Base-by-base conservation (phyloP, 92 coral and sea anemone species). In the Zoanthus solanderi region DNA sequence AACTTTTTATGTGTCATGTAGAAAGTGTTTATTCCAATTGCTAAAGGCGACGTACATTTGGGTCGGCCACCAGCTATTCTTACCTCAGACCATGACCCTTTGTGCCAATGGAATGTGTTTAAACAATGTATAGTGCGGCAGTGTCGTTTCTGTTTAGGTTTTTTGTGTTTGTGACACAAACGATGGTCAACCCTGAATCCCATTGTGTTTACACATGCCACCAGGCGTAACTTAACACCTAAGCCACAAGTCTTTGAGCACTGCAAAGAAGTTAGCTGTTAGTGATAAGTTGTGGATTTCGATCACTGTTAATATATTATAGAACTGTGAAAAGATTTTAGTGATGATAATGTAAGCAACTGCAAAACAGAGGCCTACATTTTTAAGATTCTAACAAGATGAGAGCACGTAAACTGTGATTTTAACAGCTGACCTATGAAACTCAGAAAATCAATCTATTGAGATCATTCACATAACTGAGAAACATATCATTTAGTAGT, bases 211-310 rank as follows among this genome's bases (percentile, higher is more conserved):
- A 80, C 57, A 75, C 98, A 96, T 12, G 88, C 90, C 28, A 94
- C 92, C 37, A 68, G 79, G 5, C 98, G 98, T 61, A 57, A 74
- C 47, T 79, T 89, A 11, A 91, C 68, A 9, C 98, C 98, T 52
- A 69, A 83, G 12, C 98, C 98, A 60, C 99, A 96, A 11, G 91
- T 88, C 56, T 93, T 94, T 56, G 99, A 96, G 81, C 99, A 96
- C 98, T 94, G 88, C 29, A 89, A 86, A 6, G 87, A 37, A 72
- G 86, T 68, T 56, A 52, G 72, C 57, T 53, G 76, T 61, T 54
- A 61, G 79, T 71, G 67, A 14, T 57, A 46, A 83, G 60, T 69
- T 56, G 66, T 32, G 48, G 44, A 28, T 15, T 68, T 9, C 7
- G 46, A 5, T 8, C 8, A 32, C 12, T 69, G 16, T 23, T 9